Conservation (phyloP, 2,888 invertebrate species). For the Electrophaes corylata region DNA sequence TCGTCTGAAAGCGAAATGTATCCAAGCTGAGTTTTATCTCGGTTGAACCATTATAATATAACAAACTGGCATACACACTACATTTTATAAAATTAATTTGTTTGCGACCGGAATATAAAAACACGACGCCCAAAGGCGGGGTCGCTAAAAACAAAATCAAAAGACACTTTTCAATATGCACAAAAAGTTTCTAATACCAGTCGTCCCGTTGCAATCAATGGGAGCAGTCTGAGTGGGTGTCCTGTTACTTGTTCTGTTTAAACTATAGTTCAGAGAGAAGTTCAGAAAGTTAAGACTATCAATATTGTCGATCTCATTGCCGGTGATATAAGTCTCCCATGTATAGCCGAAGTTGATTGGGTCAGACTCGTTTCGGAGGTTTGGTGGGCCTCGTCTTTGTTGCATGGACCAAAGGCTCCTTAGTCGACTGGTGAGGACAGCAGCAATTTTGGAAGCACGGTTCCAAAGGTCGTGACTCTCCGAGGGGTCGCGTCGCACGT, state of each 20-base stretch:
- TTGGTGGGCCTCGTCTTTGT: conserved; percentile 70
- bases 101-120: no score
- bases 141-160: conserved; percentile 42
- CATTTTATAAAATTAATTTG: no score
- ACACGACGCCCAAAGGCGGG: no score
- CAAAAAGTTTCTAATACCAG: conserved; percentile 68
- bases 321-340: conserved; percentile 87
- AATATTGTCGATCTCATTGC: conserved; percentile 31
- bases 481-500: conserved; percentile 91
- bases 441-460: conserved; percentile 79
- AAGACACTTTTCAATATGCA: conserved; percentile 70
- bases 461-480: conserved; percentile 88
- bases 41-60: no score
- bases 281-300: conserved; percentile 48
- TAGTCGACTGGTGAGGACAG: conserved; percentile 66
- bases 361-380: conserved; percentile 84
- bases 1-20: no score
- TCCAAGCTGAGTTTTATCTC: no score
- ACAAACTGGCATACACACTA: no score
- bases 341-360: conserved; percentile 88
- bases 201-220: conserved; percentile 61
- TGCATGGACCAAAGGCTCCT: conserved; percentile 76
- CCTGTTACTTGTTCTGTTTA: conserved; percentile 40
- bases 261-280: conserved; percentile 46
- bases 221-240: conserved; percentile 51